Base-by-base conservation (phyloP, 2,888 invertebrate species). In the Saturnia pavonia region DNA sequence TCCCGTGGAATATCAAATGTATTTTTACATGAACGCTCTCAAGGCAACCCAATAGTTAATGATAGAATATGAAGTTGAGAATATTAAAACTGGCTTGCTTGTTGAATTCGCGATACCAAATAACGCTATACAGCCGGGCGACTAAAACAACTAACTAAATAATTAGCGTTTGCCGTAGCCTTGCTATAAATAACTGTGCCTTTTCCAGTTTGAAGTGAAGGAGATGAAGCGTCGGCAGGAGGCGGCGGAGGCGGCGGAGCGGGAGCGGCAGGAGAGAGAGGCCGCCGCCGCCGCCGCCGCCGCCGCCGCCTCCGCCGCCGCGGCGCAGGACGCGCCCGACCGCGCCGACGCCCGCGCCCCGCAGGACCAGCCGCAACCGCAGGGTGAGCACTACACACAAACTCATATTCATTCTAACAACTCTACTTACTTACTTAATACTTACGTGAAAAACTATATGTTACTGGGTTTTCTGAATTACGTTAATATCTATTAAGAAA, bases 221-320 rank as follows among this genome's bases (percentile, higher is more conserved):
- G 99, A 99, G 94, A 96, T 98, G 94, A 97, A 98, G 94, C 96
- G 97, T 83, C 96, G 97, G 76, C 97, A 97, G 88, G 97, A 98
- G 85, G 96, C 97, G 76, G 97, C 97, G 48, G 97, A 97, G 83
- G 96, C 97, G 79, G 97, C 97, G 0, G 97, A 97, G 87, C 95
- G 97, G 74, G 96, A 96, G 79, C 95, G 96, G 76, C 94, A 95
- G 76, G 96, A 95, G 82, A 94, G 95, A 0, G 94, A 94, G 65
- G 94, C 94, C 2, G 93, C 94, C 0, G 94, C 93, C 72, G 91
- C 93, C 0, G 92, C 90, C 0, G 90, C 89, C 12, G 89, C 89
- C 3, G 93, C 94, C 0, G 92, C 90, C 0, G 90, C 89, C 12
- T 89, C 89, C 3, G 93, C 94, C 0, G 94, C 93, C 72, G 91